Conservation (phyloP, 1,140 invertebrate genomes). For the Drosophila nannoptera region DNA sequence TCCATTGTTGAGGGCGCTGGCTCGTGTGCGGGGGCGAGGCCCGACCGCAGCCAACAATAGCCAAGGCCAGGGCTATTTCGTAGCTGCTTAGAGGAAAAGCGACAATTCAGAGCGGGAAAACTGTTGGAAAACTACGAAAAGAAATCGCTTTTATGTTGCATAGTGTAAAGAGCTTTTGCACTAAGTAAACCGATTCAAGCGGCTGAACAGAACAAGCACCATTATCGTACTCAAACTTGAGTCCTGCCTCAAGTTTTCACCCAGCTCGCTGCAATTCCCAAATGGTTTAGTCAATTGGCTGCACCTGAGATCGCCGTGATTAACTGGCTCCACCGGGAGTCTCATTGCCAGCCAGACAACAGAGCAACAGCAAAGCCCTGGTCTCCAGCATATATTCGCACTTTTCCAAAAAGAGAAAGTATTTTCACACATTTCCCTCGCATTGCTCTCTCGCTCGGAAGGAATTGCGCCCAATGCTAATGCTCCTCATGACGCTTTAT, state of each 20-base stretch:
- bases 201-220: too few species aligned
- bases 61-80: background rate
- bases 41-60: background rate
- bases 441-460: too few species aligned
- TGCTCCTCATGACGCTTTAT: slow-evolving; percentile 36
- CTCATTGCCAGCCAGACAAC: background rate
- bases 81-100: background rate
- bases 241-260: too few species aligned
- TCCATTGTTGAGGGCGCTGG: background rate
- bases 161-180: too few species aligned
- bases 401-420: background rate
- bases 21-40: background rate
- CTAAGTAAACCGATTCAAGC: too few species aligned
- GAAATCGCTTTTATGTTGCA: background rate
- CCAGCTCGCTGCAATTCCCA: slow-evolving; percentile 26
- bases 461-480: slow-evolving; percentile 20
- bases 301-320: slow-evolving; percentile 31
- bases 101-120: background rate
- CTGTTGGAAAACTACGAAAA: background rate
- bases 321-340: slow-evolving; percentile 24
- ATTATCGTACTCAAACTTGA: too few species aligned
- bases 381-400: slow-evolving; percentile 1
- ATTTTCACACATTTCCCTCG: too few species aligned
- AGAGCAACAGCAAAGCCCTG: background rate
- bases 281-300: slow-evolving; percentile 9